phyloP scores from a whole-genome alignment of 2,888 invertebrate species.

The Cistogaster globosa region DNA sequence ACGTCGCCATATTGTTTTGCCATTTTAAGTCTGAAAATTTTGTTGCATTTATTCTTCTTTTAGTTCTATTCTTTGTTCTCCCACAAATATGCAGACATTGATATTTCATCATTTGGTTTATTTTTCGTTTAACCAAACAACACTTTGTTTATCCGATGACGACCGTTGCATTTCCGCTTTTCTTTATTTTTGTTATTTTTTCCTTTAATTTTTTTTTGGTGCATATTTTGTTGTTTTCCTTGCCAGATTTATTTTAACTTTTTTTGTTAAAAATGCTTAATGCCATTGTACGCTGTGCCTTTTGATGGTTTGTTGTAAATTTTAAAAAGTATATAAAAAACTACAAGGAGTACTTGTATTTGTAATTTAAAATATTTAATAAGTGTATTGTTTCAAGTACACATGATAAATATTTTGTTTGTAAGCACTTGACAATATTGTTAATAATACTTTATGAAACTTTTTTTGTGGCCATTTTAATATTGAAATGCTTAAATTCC shows the following conservation, averaged over 20 bases:
- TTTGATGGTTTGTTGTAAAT: conserved; percentile 44
- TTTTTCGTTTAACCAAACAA: conserved; percentile 57
- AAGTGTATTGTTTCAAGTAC: conserved; percentile 14
- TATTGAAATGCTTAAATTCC: too few relatives aligned
- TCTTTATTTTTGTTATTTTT: background rate
- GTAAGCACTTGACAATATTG: background rate
- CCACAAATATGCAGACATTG: conserved; percentile 66
- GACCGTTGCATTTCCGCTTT: conserved; percentile 65
- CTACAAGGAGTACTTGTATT: conserved; percentile 20
- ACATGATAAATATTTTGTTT: conserved; percentile 23
- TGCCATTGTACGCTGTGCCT: conserved; percentile 47
- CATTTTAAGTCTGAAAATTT: conserved; percentile 47
- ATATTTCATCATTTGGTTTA: conserved; percentile 60
- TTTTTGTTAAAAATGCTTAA: conserved; percentile 20
- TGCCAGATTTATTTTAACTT: conserved; percentile 30
- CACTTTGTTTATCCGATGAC: conserved; percentile 60
- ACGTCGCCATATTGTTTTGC: conserved; percentile 57
- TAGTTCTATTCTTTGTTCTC: background rate
- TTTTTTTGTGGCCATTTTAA: background rate
- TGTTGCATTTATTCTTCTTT: background rate
- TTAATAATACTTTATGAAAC: background rate
- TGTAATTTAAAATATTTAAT: conserved; percentile 46
- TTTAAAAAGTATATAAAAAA: background rate
- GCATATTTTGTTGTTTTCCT: conserved; percentile 33
- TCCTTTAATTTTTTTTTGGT: background rate